Evolutionary conservation across 2,797 vertebrate genomes (phyloP), one percentile per base, ranked within the genome.

Genomic region (Anguilla megastoma): DNA sequence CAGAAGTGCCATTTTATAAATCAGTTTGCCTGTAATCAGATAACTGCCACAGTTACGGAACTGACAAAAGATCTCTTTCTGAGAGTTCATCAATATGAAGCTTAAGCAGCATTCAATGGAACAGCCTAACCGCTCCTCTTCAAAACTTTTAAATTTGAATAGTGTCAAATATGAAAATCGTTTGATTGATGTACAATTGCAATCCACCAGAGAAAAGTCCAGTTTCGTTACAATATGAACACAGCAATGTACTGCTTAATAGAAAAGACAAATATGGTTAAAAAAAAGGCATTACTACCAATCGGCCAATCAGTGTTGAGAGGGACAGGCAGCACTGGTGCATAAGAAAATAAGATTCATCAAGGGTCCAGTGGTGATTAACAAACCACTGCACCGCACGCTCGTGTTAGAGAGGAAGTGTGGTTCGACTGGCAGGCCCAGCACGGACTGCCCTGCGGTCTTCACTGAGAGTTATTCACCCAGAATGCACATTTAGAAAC

Each of bases 61-160:
- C 45, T 48, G 79, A 21, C 21, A n/a, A 7, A 45, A 9, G 41
- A 50, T 48, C 41, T 50, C 21, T 48, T 50, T 18, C 9, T 82
- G 79, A 82, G 21, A 24, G 41, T 14, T 82, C 45, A 50, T 82
- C 79, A n/a, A 82, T 82, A n/a, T 82, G 79, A 50, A 50, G 45
- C 79, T 45, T 12, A 82, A n/a, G 21, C 41, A 80, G 76, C 76
- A 48, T 45, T 50, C 79, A 82, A 2, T 50, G 41, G 41, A 50
- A 82, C 41, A 50, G 24, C 5, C 74, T 41, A 41, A 79, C 45
- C 74, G 18, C 14, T 79, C 30, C 36, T 18, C 9, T 45, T 79
- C 33, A 79, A 16, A 79, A 3, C 2, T 79, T 79, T 21, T 48
- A 45, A 10, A 82, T 82, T 82, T 79, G 33, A 82, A n/a, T 82